A percentile compares a stretch with the other conserved stretches of the same genome.
These are phyloP conservation scores for Eupeodes latifasciatus DNA, from an alignment of 2,888 invertebrate species.

Conservation along the genomic window DNA sequence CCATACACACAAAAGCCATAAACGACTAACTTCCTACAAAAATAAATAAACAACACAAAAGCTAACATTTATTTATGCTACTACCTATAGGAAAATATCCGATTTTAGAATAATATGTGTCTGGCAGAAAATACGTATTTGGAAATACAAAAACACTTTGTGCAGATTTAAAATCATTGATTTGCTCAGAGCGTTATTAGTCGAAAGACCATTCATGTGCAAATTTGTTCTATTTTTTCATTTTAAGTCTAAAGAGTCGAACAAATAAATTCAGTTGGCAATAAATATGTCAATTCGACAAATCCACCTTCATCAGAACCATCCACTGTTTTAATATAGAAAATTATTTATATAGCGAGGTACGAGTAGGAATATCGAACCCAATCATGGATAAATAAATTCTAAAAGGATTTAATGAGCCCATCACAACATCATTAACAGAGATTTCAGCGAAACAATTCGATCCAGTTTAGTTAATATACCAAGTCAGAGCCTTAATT, in stretches of 20 bases:
- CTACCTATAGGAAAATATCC: neutral
- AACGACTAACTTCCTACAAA: neutral
- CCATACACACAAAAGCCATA: neutral
- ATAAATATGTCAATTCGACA: conserved; percentile 32
- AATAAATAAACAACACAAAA: neutral
- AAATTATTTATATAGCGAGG: neutral
- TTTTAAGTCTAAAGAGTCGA: neutral
- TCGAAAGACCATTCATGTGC: conserved; percentile 20
- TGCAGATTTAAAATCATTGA: conserved; percentile 32
- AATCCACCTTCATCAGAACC: conserved; percentile 10
- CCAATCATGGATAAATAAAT: conserved; percentile 40
- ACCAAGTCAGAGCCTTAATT: neutral
- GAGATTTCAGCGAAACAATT: conserved; percentile 62
- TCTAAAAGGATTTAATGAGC: conserved; percentile 53
- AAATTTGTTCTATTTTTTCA: conserved; percentile 7
- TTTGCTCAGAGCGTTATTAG: conserved; percentile 30
- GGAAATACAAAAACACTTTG: conserved; percentile 9
- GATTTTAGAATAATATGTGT: conserved; percentile 23
- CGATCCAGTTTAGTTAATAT: conserved; percentile 41
- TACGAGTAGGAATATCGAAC: neutral
- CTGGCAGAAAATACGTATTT: neutral
- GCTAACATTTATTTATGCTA: neutral
- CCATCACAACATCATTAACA: conserved; percentile 64
- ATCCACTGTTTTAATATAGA: neutral
- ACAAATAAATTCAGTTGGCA: conserved; percentile 21